These are phyloP conservation scores for Platichthys stellatus DNA, from an alignment of 2,113 vertebrate species.

Conservation along the genomic window DNA sequence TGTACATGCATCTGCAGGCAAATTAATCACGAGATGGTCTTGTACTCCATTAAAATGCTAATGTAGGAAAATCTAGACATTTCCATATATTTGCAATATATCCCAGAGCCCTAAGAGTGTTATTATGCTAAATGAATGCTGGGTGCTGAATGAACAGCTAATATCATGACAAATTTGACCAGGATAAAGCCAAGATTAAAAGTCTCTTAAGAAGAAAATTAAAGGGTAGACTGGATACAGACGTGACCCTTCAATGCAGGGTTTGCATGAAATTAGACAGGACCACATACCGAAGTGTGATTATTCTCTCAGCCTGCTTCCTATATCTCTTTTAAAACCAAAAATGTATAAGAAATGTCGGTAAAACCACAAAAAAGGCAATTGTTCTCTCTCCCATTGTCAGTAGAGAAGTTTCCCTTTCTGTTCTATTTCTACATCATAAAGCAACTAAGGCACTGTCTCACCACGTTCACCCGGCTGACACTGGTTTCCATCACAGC, in stretches of 20 bases:
- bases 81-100: conserved; percentile 71
- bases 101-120: conserved; percentile 62
- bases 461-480: no score
- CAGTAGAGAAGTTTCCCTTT: no score
- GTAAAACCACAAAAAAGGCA: no score
- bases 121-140: conserved; percentile 59
- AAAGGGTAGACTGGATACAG: neutral
- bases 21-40: conserved; percentile 73
- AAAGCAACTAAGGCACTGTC: no score
- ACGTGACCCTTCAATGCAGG: neutral
- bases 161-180: conserved; percentile 43
- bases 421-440: no score
- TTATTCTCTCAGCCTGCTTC: neutral
- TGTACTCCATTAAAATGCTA: conserved; percentile 83
- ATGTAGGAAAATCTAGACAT: conserved; percentile 77
- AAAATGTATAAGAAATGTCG: no score
- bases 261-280: neutral
- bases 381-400: no score
- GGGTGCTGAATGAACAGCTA: conserved; percentile 41
- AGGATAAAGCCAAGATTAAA: conserved; percentile 46
- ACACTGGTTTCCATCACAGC: no score
- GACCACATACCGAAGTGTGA: neutral
- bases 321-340: neutral
- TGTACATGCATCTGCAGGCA: conserved; percentile 73
- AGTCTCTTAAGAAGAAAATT: conserved; percentile 34